Evolutionary conservation across 30 jellyfish, hydroid and myxozoan genomes (phyloP), one percentile per base, ranked within the genome.

Genomic region (Pelagia noctiluca): DNA sequence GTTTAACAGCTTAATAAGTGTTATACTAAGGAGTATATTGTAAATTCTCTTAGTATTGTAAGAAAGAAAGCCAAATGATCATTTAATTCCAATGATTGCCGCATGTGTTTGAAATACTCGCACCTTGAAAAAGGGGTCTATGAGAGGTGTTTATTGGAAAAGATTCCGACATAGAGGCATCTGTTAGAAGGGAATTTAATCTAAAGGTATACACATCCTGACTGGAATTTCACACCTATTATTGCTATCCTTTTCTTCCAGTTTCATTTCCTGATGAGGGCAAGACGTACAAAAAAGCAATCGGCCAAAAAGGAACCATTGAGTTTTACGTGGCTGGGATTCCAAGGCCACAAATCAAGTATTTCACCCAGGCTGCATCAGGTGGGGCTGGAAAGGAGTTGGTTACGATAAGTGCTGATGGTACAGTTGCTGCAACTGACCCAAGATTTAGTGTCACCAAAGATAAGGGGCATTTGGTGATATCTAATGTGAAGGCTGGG

Each of bases 281-380:
- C 33, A 52, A 50, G 38, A 60, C 46, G 18, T 79, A 28, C 66
- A 21, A 62, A 46, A 62, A 62, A 37, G 37, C 33, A 18, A 18
- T 79, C 29, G 82, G 82, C 26, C 22, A 46, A 10, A 79, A 34
- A 31, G 38, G 82, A 29, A 70, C 76, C 0, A 63, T 79, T 1
- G 47, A 46, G 2, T 38, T 66, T 16, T 16, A 46, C 1, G 37
- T 79, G 19, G 19, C 24, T 38, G 82, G 77, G 21, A n/a, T 1
- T 28, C 89, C 89, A 46, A 79, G 82, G 47, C 89, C 89, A 33
- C 65, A 48, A 5, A 32, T 66, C 13, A 29, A 79, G 24, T 79
- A 79, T 37, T 3, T 11, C 25, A 26, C 5, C 4, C 48, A 61
- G 38, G 22, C 23, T 21, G 69, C 76, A 8, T 5, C 12, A n/a